These are phyloP conservation scores for Heliocidaris tuberculata DNA, from an alignment of 35 echinoderm and acorn worm species.

Conservation along the genomic window DNA sequence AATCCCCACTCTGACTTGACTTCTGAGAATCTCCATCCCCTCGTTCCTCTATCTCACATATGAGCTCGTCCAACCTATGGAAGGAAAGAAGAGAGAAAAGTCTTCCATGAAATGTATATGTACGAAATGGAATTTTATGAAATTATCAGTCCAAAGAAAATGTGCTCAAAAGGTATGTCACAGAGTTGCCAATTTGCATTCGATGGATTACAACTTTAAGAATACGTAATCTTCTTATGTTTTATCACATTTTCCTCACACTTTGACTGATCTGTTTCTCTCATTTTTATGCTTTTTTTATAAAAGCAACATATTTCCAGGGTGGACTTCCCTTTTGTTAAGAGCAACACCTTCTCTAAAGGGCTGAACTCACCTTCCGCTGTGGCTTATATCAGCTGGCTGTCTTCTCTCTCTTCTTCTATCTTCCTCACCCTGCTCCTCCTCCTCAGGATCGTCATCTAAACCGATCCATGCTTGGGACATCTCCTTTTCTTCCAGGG, in stretches of 20 bases:
- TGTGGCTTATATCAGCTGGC: not conserved
- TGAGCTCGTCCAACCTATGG: not conserved
- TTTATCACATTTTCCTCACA: too few species aligned
- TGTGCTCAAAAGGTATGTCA: too few species aligned
- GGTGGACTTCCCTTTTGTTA: too few species aligned
- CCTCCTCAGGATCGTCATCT: slow-evolving; percentile 53
- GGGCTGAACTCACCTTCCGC: not conserved
- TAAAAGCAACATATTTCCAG: too few species aligned
- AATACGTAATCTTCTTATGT: too few species aligned
- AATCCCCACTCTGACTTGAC: not conserved
- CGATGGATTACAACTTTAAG: too few species aligned
- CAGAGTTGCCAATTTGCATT: too few species aligned
- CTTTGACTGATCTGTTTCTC: too few species aligned
- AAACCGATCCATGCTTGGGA: slow-evolving; percentile 73
- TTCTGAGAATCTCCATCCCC: not conserved
- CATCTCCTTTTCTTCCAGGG: slow-evolving; percentile 68
- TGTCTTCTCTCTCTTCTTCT: slow-evolving; percentile 5
- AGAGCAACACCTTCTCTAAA: not conserved
- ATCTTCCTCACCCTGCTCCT: slow-evolving; percentile 40
- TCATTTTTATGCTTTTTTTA: too few species aligned
- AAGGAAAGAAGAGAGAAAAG: not conserved
- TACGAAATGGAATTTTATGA: too few species aligned
- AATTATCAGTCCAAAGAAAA: too few species aligned
- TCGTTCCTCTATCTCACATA: not conserved
- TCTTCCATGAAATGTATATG: too few species aligned